Percentiles rank a stretch among this genome's conserved stretches.
phyloP scores from a whole-genome alignment of 2,888 invertebrate species.

The Dorcus hopei region DNA sequence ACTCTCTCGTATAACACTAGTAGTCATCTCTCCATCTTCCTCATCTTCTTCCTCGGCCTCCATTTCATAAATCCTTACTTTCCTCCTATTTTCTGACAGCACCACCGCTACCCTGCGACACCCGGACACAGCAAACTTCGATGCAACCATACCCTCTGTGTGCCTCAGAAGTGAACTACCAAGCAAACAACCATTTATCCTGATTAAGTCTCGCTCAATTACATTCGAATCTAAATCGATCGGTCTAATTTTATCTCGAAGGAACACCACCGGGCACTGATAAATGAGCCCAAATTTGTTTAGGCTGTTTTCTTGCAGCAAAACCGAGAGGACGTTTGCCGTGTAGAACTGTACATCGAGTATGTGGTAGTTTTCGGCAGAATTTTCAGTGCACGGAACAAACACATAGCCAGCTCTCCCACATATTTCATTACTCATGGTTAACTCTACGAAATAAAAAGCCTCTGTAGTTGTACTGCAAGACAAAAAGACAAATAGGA shows the following conservation, averaged over 20 bases:
- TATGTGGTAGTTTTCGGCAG: slow-evolving; percentile 50
- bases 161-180: slow-evolving; percentile 56
- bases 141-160: slow-evolving; percentile 66
- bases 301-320: slow-evolving; percentile 57
- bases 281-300: slow-evolving; percentile 36
- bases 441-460: slow-evolving; percentile 52
- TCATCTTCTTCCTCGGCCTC: slow-evolving; percentile 91
- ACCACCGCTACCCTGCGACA: slow-evolving; percentile 81
- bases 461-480: slow-evolving; percentile 46
- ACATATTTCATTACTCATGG: slow-evolving; percentile 47
- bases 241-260: slow-evolving; percentile 40
- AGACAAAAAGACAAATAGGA: slow-evolving; percentile 55
- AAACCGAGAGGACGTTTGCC: slow-evolving; percentile 65
- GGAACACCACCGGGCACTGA: slow-evolving; percentile 34
- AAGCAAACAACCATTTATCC: slow-evolving; percentile 55
- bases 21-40: slow-evolving; percentile 61
- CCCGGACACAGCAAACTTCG: slow-evolving; percentile 79
- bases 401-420: slow-evolving; percentile 56
- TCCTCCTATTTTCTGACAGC: slow-evolving; percentile 72
- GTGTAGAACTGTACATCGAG: slow-evolving; percentile 77
- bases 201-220: slow-evolving; percentile 45
- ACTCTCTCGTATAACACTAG: slow-evolving; percentile 33
- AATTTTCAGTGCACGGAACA: slow-evolving; percentile 51
- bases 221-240: slow-evolving; percentile 23
- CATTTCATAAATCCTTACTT: slow-evolving; percentile 84